Evolutionary conservation across 1,140 invertebrate genomes (phyloP).

Genomic region (Akabosia matsudoensis): DNA sequence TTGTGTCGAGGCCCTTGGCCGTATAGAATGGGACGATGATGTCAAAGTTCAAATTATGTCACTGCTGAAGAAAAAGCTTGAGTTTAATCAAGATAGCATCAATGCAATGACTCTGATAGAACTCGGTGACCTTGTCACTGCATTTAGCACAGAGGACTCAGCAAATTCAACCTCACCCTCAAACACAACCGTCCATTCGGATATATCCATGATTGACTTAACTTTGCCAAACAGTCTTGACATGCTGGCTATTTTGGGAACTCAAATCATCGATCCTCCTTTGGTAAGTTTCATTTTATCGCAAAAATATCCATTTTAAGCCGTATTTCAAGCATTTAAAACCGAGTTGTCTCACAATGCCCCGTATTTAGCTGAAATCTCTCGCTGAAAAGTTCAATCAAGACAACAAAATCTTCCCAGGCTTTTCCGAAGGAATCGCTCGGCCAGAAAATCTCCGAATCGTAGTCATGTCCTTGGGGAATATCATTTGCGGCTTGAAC

Average conservation of each 20-base stretch:
- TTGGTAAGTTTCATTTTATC: slow-evolving; percentile 24
- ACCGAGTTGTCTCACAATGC: slow-evolving; percentile 17
- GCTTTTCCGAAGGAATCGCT: slow-evolving; percentile 27
- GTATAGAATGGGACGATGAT: slow-evolving; percentile 38
- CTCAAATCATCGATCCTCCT: slow-evolving; percentile 25
- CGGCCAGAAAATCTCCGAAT: slow-evolving; percentile 33
- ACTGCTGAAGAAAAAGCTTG: slow-evolving; percentile 34
- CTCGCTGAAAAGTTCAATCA: slow-evolving; percentile 42
- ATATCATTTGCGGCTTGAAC: slow-evolving; percentile 40
- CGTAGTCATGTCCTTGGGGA: slow-evolving; percentile 36
- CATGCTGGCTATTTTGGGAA: slow-evolving; percentile 37
- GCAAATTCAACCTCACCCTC: not conserved
- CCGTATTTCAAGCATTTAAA: not conserved
- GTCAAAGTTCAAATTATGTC: slow-evolving; percentile 32
- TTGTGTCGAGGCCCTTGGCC: slow-evolving; percentile 41
- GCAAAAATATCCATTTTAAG: not conserved
- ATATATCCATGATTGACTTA: slow-evolving; percentile 29
- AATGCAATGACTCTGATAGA: slow-evolving; percentile 36
- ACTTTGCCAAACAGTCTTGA: slow-evolving; percentile 34
- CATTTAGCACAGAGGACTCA: not conserved
- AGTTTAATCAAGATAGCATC: slow-evolving; percentile 13
- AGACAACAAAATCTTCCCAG: slow-evolving; percentile 40
- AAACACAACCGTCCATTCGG: not conserved
- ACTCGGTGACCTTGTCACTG: slow-evolving; percentile 40
- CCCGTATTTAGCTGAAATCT: slow-evolving; percentile 39